phyloP scores from a whole-genome alignment of 2,888 invertebrate species.

The Drepanosiphum platanoidis region DNA sequence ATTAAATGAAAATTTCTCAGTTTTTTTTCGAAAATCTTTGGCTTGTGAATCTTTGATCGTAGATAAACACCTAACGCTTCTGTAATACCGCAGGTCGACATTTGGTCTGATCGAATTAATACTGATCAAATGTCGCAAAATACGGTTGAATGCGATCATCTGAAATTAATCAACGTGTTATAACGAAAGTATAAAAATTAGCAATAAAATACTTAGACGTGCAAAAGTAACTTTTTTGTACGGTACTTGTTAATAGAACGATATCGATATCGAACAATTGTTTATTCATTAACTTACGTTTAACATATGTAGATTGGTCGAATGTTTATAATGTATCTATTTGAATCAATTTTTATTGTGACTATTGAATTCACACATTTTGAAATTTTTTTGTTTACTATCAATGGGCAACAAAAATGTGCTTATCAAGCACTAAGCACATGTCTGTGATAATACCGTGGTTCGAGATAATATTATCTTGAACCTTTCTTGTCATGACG shows the following conservation, averaged over 20 bases:
- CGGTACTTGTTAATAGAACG: too few relatives aligned
- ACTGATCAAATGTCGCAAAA: background rate
- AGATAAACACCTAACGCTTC: background rate
- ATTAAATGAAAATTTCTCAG: constrained; percentile 30
- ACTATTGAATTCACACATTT: background rate
- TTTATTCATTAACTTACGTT: background rate
- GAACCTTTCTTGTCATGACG: too few relatives aligned
- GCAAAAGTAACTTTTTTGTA: too few relatives aligned
- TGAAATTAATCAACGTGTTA: constrained; percentile 9
- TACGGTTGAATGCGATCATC: constrained; percentile 28
- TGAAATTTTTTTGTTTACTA: background rate
- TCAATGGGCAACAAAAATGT: background rate
- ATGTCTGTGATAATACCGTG: too few relatives aligned
- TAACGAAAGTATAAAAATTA: too few relatives aligned
- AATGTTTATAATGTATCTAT: background rate
- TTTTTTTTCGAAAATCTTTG: constrained; percentile 39
- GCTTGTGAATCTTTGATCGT: constrained; percentile 9
- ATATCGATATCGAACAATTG: too few relatives aligned
- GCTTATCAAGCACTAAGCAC: too few relatives aligned
- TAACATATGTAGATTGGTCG: background rate
- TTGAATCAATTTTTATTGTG: background rate
- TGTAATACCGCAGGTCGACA: constrained; percentile 11
- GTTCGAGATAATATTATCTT: background rate
- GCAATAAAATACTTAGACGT: too few relatives aligned
- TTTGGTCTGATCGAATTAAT: background rate